phyloP scores from a whole-genome alignment of 2,113 vertebrate genomes.

The Ia io region DNA sequence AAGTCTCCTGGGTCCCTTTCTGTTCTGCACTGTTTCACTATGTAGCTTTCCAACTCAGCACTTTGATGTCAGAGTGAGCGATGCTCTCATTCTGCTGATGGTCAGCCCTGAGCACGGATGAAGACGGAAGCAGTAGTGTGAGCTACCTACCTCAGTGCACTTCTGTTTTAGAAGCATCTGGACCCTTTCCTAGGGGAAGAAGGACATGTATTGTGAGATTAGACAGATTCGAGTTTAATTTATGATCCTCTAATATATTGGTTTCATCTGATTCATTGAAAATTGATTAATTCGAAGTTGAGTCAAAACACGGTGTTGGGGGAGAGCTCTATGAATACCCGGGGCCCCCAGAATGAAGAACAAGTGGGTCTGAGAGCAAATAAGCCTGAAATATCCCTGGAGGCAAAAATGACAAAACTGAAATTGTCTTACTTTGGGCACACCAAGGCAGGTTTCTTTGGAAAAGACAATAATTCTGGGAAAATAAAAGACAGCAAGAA shows the following conservation, averaged over 20 bases:
- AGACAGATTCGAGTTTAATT: background rate
- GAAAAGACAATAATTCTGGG: background rate
- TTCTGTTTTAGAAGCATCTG: background rate
- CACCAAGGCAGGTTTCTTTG: background rate
- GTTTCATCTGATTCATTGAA: background rate
- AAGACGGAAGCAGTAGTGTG: background rate
- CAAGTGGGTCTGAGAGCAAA: background rate
- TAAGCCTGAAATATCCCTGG: background rate
- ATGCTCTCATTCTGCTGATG: background rate
- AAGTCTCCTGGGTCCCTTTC: background rate
- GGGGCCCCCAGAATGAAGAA: background rate
- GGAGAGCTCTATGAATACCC: background rate
- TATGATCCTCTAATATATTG: background rate
- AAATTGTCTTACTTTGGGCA: background rate
- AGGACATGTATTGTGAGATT: background rate
- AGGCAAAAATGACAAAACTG: background rate
- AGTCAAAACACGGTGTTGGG: background rate
- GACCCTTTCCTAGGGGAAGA: background rate
- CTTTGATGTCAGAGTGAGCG: background rate
- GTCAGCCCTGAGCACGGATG: rapidly evolving
- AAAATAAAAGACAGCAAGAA: background rate
- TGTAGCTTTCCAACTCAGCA: background rate
- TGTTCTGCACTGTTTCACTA: background rate
- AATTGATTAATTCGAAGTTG: background rate
- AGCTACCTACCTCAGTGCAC: background rate